Conservation (phyloP, 2,113 vertebrate species). For the Gorsachius goisagi region DNA sequence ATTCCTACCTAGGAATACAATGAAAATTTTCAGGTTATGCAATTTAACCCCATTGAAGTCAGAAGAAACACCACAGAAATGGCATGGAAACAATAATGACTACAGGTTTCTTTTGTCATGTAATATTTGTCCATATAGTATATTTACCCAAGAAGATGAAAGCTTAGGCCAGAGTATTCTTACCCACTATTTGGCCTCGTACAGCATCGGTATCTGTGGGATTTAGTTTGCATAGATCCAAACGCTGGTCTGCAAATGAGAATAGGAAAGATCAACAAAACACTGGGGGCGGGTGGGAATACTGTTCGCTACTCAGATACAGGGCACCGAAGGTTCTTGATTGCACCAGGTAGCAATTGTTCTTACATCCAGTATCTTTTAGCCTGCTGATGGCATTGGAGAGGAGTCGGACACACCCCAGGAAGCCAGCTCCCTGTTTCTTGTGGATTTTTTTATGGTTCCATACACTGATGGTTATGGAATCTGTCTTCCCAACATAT, state of each 20-base stretch:
- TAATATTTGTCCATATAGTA: not conserved
- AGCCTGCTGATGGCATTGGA: slow-evolving; percentile 96
- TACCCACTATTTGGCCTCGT: slow-evolving; percentile 97
- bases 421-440: slow-evolving; percentile 95
- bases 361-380: slow-evolving; percentile 97
- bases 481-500: slow-evolving; percentile 96
- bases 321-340: not conserved
- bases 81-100: not conserved
- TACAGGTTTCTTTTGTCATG: not conserved
- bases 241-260: slow-evolving; percentile 90
- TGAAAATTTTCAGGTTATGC: not conserved
- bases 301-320: not conserved
- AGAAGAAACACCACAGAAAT: not conserved
- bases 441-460: slow-evolving; percentile 99
- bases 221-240: slow-evolving; percentile 99
- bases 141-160: not conserved
- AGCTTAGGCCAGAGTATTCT: slow-evolving; percentile 62
- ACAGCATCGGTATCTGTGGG: slow-evolving; percentile 96
- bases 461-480: slow-evolving; percentile 98
- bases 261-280: slow-evolving; percentile 56
- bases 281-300: not conserved
- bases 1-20: not conserved
- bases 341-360: not conserved
- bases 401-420: slow-evolving; percentile 94
- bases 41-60: not conserved